Base-by-base conservation (phyloP, 2,888 invertebrate species). In the Leptodirus hochenwartii region DNA sequence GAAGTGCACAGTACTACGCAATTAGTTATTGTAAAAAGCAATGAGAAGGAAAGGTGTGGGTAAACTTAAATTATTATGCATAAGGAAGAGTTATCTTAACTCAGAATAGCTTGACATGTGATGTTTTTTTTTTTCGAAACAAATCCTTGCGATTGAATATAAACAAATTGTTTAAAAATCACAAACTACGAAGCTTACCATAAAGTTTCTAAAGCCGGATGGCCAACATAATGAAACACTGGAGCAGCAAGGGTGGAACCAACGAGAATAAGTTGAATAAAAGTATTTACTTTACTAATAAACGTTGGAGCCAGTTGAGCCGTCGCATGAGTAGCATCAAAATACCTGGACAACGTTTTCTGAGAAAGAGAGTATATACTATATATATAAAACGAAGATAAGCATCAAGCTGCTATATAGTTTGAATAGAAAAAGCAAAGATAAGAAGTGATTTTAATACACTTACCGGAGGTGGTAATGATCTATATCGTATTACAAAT, bases 241-340 rank as follows among this genome's bases (percentile, higher is more conserved):
- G 93, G 91, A 9, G 93, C 87, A 8, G 85, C 85, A 25, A 96
- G 58, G 9, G 90, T 82, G 1, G 78, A 67, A 22, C 85, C 87
- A 31, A 91, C 81, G 37, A 93, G 61, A 24, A 72, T 54, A 26
- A 96, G 60, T 55, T 96, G 95, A 15, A 96, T 62, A 4, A 72
- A 79, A 5, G 95, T 96, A 54, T 96, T 96, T 2, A 91, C 69
- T 69, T 96, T 96, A 55, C 93, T 95, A 25, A 88, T 74, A 31
- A 78, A 67, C 8, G 93, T 91, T 4, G 96, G 96, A 11, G 81
- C 79, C 28, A 96, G 60, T 54, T 87, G 81, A 16, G 81, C 90
- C n/a, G 90, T 88, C 3, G 84, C 82, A 53, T 81, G 75, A 4
- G 84, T 80, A n/a, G 78, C 77, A 59, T 93, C 87, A 51, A 91